A percentile compares a stretch with the other conserved stretches of the same genome.
Conservation (phyloP, 2,113 vertebrate species). For the Elanoides forficatus region DNA sequence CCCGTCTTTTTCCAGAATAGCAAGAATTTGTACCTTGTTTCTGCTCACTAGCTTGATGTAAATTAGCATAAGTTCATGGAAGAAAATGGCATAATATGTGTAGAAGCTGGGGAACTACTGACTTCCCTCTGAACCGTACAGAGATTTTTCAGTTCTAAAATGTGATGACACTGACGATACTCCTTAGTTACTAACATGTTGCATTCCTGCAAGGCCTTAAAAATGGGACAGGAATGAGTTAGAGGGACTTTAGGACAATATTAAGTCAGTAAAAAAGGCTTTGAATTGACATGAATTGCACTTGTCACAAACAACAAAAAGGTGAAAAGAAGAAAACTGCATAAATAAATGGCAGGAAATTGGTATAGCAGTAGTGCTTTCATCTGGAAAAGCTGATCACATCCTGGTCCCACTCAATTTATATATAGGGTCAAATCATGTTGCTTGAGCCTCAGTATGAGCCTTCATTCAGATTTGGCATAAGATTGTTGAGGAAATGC, state of each 20-base stretch:
- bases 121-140: background rate
- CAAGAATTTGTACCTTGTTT: background rate
- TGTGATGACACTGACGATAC: background rate
- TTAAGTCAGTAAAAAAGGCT: background rate
- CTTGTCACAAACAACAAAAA: background rate
- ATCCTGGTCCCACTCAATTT: background rate
- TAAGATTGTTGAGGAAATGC: background rate
- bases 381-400: background rate
- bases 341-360: background rate
- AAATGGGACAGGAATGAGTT: background rate
- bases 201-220: background rate
- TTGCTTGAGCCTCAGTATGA: background rate
- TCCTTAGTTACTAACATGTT: background rate
- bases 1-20: background rate
- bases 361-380: background rate
- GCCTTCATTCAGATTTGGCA: background rate
- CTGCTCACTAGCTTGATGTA: background rate
- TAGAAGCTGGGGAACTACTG: background rate
- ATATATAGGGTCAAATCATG: background rate
- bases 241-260: background rate
- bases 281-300: background rate
- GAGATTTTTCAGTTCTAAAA: background rate
- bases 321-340: background rate
- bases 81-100: rapidly evolving
- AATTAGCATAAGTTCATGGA: background rate